Evolutionary conservation across 37 sponge, comb jelly and placozoan species (phyloP).

Genomic region (Theonella swinhoei): DNA sequence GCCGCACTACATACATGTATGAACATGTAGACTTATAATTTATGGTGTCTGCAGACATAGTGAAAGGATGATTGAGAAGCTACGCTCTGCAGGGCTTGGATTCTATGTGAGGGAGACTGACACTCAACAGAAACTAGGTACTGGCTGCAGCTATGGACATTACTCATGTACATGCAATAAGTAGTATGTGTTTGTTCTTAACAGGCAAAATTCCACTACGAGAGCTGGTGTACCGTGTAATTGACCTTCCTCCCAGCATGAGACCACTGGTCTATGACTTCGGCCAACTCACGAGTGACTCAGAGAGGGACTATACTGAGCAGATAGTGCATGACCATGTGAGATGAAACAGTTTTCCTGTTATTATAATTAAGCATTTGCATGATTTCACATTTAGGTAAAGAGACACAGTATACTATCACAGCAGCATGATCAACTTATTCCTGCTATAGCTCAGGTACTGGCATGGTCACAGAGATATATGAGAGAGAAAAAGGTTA

Average conservation of each 20-base stretch:
- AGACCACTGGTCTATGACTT: constrained; percentile 95
- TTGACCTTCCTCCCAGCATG: constrained; percentile 91
- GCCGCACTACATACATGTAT: neutral
- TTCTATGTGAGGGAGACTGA: constrained; percentile 57
- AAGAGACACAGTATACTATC: neutral
- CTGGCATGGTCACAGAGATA: constrained; percentile 73
- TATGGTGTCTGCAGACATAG: constrained; percentile 62
- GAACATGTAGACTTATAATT: too few species aligned
- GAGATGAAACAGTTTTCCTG: neutral
- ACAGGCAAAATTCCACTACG: constrained; percentile 83
- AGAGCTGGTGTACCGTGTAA: constrained; percentile 92
- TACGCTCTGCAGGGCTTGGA: constrained; percentile 90
- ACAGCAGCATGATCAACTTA: neutral
- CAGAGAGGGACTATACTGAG: constrained; percentile 68
- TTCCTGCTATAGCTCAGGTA: constrained; percentile 32
- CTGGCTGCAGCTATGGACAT: neutral
- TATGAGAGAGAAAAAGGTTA: constrained; percentile 84
- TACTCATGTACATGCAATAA: neutral
- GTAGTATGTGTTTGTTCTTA: neutral
- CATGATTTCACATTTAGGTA: neutral
- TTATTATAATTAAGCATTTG: neutral
- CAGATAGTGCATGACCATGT: constrained; percentile 85
- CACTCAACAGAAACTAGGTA: constrained; percentile 72
- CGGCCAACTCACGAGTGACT: constrained; percentile 79
- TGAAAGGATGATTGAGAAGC: constrained; percentile 80